Evolutionary conservation across 2,797 vertebrate species (phyloP).

Genomic region (Peromyscus melanophrys): DNA sequence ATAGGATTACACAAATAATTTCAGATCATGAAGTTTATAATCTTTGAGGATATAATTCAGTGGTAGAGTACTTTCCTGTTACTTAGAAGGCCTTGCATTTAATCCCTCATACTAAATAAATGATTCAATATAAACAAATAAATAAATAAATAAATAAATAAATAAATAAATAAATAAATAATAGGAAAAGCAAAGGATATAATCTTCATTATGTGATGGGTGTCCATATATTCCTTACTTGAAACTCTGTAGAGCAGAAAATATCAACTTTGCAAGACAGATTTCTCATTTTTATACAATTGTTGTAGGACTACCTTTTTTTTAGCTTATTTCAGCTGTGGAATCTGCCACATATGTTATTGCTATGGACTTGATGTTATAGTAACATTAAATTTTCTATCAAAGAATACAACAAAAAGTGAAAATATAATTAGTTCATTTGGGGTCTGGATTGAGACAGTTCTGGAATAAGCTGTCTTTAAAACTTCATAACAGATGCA

Average conservation of each 20-base stretch:
- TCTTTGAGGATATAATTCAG: not conserved
- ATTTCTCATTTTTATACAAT: not conserved
- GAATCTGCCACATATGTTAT: slow-evolving; percentile 2
- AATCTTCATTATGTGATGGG: not conserved
- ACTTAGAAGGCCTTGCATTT: too few species aligned
- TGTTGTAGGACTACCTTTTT: slow-evolving; percentile 1
- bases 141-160: not conserved
- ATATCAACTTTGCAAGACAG: not conserved
- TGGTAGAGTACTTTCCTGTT: too few species aligned
- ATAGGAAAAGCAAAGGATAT: not conserved
- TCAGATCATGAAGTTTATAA: slow-evolving; percentile 6
- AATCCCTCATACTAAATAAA: not conserved
- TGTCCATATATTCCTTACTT: not conserved
- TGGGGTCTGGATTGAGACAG: not conserved
- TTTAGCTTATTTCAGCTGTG: not conserved
- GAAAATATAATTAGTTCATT: not conserved
- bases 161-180: not conserved
- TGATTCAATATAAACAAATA: not conserved
- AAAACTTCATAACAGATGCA: not conserved
- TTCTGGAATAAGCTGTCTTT: not conserved
- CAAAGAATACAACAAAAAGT: slow-evolving; percentile 20
- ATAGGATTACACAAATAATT: slow-evolving; percentile 14
- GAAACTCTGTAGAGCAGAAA: not conserved
- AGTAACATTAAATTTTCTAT: slow-evolving; percentile 12
- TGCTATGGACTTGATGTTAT: not conserved